Conservation (phyloP, 2,797 vertebrate species). For the Sebastes elongatus region DNA sequence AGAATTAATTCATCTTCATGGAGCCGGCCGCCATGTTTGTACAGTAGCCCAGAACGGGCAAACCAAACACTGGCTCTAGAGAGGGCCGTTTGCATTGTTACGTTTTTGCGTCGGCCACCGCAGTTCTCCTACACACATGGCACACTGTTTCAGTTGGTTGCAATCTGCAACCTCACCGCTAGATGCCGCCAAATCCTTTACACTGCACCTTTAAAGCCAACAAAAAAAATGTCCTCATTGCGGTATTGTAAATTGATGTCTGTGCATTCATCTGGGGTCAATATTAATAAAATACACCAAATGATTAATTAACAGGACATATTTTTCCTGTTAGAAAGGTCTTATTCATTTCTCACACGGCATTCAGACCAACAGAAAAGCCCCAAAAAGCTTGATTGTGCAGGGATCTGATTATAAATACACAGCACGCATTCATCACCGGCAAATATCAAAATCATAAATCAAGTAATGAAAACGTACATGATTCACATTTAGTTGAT, state of each 20-base stretch:
- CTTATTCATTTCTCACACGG: slow-evolving; percentile 61
- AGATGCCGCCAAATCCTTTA: no score
- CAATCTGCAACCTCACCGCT: background rate
- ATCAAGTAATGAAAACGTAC: slow-evolving; percentile 50
- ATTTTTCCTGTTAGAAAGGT: slow-evolving; percentile 56
- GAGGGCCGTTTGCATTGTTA: accelerated
- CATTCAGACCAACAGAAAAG: slow-evolving; percentile 34
- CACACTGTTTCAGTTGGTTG: background rate
- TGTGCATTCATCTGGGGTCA: slow-evolving; percentile 26
- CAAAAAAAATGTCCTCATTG: background rate
- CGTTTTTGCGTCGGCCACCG: no score
- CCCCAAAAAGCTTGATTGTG: slow-evolving; percentile 38
- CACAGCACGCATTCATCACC: slow-evolving; percentile 46
- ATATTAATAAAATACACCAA: slow-evolving; percentile 36
- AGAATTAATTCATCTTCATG: background rate
- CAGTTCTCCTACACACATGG: no score
- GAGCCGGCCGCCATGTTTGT: background rate
- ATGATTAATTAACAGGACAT: slow-evolving; percentile 52
- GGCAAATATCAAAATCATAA: slow-evolving; percentile 66
- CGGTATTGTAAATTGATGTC: slow-evolving; percentile 36
- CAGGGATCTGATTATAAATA: slow-evolving; percentile 43
- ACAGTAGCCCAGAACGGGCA: background rate
- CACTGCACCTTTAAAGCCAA: background rate
- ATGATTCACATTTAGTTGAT: slow-evolving; percentile 36
- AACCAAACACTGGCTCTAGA: background rate